A percentile compares a stretch with the other conserved stretches of the same genome.
These are phyloP conservation scores for Ficedula albicollis DNA, from an alignment of 2,797 vertebrate species.

Conservation along the genomic window DNA sequence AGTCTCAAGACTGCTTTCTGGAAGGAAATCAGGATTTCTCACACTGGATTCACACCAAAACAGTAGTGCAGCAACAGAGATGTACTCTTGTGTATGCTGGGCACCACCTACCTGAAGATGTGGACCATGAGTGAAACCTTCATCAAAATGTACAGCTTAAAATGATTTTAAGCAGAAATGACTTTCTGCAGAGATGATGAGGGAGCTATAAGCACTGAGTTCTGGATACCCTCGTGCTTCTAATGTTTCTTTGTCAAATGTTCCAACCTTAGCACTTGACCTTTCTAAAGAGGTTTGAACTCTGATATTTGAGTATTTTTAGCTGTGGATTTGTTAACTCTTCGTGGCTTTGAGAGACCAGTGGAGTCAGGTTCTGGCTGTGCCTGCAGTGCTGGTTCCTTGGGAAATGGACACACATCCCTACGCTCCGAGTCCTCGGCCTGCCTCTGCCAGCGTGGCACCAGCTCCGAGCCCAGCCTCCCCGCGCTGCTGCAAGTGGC, in stretches of 20 bases:
- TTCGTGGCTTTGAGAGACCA: background rate
- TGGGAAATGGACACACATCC: background rate
- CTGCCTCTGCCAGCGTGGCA: background rate
- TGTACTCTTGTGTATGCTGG: background rate
- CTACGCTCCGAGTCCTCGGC: accelerated
- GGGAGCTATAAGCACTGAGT: accelerated
- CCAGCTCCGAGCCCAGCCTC: background rate
- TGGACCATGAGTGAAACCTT: background rate
- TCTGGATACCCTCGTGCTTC: background rate
- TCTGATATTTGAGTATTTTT: slow-evolving; percentile 79
- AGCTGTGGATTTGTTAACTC: slow-evolving; percentile 55
- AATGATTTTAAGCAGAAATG: background rate
- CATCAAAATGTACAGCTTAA: background rate
- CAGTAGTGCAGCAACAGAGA: background rate
- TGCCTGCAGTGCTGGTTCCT: background rate
- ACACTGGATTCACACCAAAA: background rate
- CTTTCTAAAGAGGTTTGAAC: slow-evolving; percentile 74
- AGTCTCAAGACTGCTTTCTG: background rate
- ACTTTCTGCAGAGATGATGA: background rate
- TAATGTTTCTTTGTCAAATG: slow-evolving; percentile 65
- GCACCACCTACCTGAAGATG: background rate
- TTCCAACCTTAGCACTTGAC: slow-evolving; percentile 42
- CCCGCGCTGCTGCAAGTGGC: background rate
- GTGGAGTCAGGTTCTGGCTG: background rate
- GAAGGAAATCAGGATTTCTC: background rate